These are phyloP conservation scores for Cromileptes altivelis DNA, from an alignment of 2,113 vertebrate species.

Conservation along the genomic window DNA sequence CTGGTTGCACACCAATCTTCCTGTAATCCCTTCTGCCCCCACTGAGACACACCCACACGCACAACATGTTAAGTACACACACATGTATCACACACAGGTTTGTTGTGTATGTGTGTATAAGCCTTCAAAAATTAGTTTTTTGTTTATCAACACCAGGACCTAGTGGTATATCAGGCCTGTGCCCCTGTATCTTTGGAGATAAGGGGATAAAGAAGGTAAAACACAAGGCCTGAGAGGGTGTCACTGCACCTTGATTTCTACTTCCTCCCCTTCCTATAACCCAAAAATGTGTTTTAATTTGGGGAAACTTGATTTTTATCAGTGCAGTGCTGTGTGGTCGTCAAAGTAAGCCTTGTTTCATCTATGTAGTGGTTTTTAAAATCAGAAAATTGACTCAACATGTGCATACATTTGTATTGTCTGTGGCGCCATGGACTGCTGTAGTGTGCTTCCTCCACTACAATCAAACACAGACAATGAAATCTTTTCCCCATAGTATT, in stretches of 20 bases:
- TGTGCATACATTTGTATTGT: conserved; percentile 52
- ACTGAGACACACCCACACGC: conserved; percentile 47
- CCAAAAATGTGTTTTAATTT: background rate
- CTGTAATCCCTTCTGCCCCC: conserved; percentile 77
- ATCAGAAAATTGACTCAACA: background rate
- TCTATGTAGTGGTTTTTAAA: background rate
- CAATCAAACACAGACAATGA: background rate
- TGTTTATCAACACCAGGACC: conserved; percentile 13
- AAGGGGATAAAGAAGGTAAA: background rate
- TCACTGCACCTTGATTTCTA: background rate
- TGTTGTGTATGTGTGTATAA: conserved; percentile 1
- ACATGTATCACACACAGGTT: conserved; percentile 8
- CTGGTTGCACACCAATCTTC: conserved; percentile 77
- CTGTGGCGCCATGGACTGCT: conserved; percentile 90
- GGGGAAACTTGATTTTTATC: background rate
- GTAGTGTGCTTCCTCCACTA: conserved; percentile 71
- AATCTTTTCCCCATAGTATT: background rate
- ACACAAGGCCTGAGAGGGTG: background rate
- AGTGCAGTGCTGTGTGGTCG: background rate
- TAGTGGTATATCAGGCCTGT: background rate
- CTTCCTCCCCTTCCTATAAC: background rate
- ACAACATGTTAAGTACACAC: conserved; percentile 31
- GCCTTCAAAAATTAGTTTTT: background rate
- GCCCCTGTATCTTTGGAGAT: background rate
- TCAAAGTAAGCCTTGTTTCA: no score